Conservation (phyloP, 1,140 invertebrate genomes). For the Eurytemora carolleeae region DNA sequence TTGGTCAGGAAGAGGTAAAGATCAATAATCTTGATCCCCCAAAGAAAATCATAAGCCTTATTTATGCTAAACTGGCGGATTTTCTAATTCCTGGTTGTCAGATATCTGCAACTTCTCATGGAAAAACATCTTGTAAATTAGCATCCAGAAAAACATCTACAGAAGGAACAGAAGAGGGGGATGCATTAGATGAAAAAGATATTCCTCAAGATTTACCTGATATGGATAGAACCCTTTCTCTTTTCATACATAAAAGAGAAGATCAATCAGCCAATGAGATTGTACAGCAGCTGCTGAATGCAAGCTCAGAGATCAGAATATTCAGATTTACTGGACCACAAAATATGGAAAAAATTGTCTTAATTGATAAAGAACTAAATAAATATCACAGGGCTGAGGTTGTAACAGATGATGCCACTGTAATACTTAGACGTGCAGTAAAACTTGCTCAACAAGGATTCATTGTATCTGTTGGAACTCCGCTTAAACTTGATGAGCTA, state of each 20-base stretch:
- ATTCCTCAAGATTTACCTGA: neutral
- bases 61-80: constrained; percentile 27
- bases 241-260: constrained; percentile 26
- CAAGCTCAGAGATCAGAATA: constrained; percentile 24
- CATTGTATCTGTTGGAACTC: constrained; percentile 25
- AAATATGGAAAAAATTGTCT: constrained; percentile 25
- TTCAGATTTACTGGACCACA: constrained; percentile 23
- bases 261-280: constrained; percentile 27
- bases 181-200: neutral
- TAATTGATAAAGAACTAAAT: constrained; percentile 25
- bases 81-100: constrained; percentile 26
- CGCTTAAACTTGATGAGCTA: constrained; percentile 22
- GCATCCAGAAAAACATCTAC: neutral
- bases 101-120: neutral
- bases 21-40: neutral
- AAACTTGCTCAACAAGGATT: constrained; percentile 27
- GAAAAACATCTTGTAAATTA: neutral
- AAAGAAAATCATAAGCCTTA: constrained; percentile 23
- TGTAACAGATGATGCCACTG: constrained; percentile 21
- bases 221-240: constrained; percentile 22
- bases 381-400: constrained; percentile 25
- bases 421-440: constrained; percentile 24
- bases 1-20: constrained; percentile 19
- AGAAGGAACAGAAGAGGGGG: neutral
- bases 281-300: constrained; percentile 25